Conservation (phyloP, 2,888 invertebrate species). For the Zaprionus bogoriensis region DNA sequence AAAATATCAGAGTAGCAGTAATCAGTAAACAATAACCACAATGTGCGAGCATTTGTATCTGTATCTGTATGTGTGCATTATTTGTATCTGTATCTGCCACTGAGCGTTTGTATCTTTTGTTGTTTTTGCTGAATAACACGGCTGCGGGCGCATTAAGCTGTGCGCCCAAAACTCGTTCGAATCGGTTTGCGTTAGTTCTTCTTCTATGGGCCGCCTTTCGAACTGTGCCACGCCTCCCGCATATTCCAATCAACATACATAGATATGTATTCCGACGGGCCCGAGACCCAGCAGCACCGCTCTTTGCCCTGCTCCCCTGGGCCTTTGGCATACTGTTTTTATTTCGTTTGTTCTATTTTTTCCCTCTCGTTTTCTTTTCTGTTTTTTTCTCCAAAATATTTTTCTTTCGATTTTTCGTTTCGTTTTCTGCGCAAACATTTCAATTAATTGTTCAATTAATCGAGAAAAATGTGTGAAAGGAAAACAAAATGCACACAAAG, state of each 20-base stretch:
- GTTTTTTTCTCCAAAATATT: conserved; percentile 28
- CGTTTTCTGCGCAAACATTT: conserved; percentile 60
- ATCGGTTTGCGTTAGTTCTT: conserved; percentile 65
- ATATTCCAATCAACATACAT: too few species aligned
- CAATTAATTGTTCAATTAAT: conserved; percentile 55
- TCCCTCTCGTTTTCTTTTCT: background rate
- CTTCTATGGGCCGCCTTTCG: conserved; percentile 18
- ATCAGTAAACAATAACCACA: conserved; percentile 22
- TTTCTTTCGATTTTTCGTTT: conserved; percentile 29
- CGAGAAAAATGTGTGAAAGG: conserved; percentile 55
- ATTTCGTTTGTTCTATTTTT: background rate
- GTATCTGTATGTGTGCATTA: background rate
- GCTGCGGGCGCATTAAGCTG: conserved; percentile 34
- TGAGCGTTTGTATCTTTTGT: conserved; percentile 30
- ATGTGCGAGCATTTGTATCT: conserved; percentile 6
- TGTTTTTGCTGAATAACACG: conserved; percentile 29
- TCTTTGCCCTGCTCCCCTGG: background rate
- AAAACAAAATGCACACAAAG: conserved; percentile 43
- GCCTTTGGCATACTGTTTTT: conserved; percentile 21
- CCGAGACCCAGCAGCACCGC: background rate
- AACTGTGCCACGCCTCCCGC: conserved; percentile 35
- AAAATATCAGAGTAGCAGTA: conserved; percentile 11
- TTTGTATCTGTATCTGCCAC: conserved; percentile 22
- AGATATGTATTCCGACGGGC: too few species aligned
- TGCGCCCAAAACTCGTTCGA: conserved; percentile 58